Base-by-base conservation (phyloP, 2,797 vertebrate genomes). In the Peromyscus nudipes region DNA sequence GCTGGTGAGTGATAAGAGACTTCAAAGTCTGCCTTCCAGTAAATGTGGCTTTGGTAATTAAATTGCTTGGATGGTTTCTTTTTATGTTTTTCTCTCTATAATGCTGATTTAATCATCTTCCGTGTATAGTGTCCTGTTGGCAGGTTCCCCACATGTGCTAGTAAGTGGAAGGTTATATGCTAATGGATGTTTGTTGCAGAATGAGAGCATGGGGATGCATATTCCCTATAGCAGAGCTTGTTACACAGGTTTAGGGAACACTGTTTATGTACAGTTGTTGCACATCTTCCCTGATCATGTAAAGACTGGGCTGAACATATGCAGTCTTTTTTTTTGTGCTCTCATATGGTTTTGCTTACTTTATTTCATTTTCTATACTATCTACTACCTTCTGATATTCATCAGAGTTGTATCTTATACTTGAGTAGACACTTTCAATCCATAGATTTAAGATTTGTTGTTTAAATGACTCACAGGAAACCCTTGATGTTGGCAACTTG, bases 21-120 rank as follows among this genome's bases (percentile, higher is more conserved):
- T 97, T 95, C 62, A 94, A 91, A 79, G 57, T 96, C 84, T 65
- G 69, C 92, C 86, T 98, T 97, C 97, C 96, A 89, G 92, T 96
- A 98, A 97, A 92, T 93, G 94, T 93, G 57, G 87, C 4, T 0
- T 62, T 93, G 79, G 27, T 88, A 97, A 95, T 96, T 90, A 96
- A 96, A 94, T 97, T 96, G 93, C 95, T 96, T 73, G 52, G 94
- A 95, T 95, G 88, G n/a, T 49, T 37, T 91, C 65, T 89, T 96
- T 89, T 69, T 94, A 55, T 94, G 67, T 75, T 95, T 83, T 89
- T 85, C 87, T 95, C 46, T 96, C 89, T 92, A 90, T 82, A 85
- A 40, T 88, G 77, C 84, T 97, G 92, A 98, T 97, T 96, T 95
- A 98, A 97, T 97, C 67, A 86, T 97, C 89, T 91, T 95, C 14